Conservation (phyloP, 1,140 invertebrate species). For the Oedothorax gibbosus region DNA sequence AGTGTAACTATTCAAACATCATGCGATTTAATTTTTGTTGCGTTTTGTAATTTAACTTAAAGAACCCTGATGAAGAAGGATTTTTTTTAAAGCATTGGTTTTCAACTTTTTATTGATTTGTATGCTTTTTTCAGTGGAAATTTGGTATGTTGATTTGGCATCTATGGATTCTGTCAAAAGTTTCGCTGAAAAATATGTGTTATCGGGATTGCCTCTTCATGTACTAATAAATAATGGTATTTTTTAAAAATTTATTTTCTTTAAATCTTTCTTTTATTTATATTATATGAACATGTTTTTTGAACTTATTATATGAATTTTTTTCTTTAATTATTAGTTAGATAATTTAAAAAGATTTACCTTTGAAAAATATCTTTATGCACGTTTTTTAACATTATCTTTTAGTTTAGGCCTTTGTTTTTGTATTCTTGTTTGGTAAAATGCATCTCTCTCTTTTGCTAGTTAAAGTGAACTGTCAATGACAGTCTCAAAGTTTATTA, state of each 20-base stretch:
- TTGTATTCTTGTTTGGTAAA: too few relatives aligned
- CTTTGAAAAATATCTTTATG: too few relatives aligned
- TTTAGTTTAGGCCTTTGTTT: too few relatives aligned
- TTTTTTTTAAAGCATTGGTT: not conserved
- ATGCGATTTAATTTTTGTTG: not conserved
- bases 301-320: too few relatives aligned
- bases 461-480: too few relatives aligned
- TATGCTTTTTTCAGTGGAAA: constrained; percentile 63
- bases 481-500: too few relatives aligned
- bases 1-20: not conserved
- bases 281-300: too few relatives aligned
- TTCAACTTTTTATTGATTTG: not conserved
- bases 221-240: constrained; percentile 86
- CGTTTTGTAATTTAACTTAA: not conserved
- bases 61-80: not conserved
- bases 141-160: constrained; percentile 73
- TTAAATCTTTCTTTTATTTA: too few relatives aligned
- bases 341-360: too few relatives aligned
- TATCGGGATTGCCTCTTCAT: constrained; percentile 76
- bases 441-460: too few relatives aligned
- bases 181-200: constrained; percentile 78
- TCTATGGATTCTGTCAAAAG: constrained; percentile 79
- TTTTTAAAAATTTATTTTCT: not conserved
- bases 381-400: too few relatives aligned
- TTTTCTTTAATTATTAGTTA: too few relatives aligned